Conservation (phyloP, 2,113 vertebrate species). For the Mormoops blainvillei region DNA sequence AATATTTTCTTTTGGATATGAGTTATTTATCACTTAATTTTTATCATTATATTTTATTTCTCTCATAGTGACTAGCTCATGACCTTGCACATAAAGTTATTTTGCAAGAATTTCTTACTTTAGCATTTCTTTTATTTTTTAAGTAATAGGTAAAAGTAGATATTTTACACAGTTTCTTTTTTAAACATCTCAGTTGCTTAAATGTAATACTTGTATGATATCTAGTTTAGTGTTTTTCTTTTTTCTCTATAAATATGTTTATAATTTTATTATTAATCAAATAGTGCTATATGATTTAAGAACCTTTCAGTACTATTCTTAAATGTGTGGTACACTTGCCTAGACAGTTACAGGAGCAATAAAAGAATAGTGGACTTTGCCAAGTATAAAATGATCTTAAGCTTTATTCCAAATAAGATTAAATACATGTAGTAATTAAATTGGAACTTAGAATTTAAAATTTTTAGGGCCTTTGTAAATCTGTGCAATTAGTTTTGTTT, state of each 20-base stretch:
- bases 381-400: not conserved
- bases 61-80: too few species aligned
- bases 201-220: not conserved
- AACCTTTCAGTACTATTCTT: not conserved
- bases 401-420: not conserved
- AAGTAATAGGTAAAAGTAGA: too few species aligned
- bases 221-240: too few species aligned
- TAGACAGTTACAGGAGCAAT: not conserved
- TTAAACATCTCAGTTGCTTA: too few species aligned
- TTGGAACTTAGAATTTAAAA: not conserved
- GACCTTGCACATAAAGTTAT: too few species aligned
- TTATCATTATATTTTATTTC: too few species aligned
- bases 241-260: not conserved
- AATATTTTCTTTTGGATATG: too few species aligned
- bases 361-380: not conserved
- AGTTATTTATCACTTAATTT: too few species aligned
- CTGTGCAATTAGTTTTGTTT: slow-evolving; percentile 29
- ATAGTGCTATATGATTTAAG: not conserved
- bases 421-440: not conserved
- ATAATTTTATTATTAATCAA: not conserved
- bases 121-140: too few species aligned
- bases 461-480: not conserved
- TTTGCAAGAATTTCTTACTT: too few species aligned
- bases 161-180: too few species aligned
- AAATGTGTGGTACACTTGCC: not conserved